phyloP scores from a whole-genome alignment of 2,888 invertebrate genomes.

The Unio pictorum region DNA sequence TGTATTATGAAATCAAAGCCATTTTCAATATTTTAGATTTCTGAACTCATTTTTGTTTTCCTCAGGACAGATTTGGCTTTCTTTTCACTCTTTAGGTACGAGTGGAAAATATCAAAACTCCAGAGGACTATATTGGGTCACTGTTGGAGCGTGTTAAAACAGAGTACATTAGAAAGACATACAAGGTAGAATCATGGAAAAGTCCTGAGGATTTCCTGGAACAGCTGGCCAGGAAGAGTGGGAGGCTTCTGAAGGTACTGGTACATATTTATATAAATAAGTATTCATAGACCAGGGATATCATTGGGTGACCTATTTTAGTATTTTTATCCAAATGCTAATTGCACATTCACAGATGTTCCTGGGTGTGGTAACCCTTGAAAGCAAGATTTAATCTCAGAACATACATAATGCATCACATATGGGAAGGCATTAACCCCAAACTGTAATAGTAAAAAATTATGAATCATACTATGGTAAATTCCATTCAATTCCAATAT shows the following conservation, averaged over 20 bases:
- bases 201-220: conserved; percentile 91
- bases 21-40: too few species aligned
- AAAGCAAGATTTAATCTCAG: too few species aligned
- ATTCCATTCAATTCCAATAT: too few species aligned
- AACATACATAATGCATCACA: too few species aligned
- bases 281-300: neutral
- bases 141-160: conserved; percentile 89
- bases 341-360: too few species aligned
- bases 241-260: conserved; percentile 86
- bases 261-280: neutral
- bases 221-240: conserved; percentile 87
- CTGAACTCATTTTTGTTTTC: neutral
- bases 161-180: conserved; percentile 92
- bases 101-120: conserved; percentile 92
- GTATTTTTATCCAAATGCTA: too few species aligned
- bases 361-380: too few species aligned
- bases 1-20: too few species aligned
- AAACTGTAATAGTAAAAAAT: too few species aligned
- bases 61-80: neutral
- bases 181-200: conserved; percentile 83
- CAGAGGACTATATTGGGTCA: conserved; percentile 93
- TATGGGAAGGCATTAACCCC: too few species aligned
- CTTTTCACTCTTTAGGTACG: conserved; percentile 76
- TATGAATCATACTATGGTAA: too few species aligned
- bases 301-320: too few species aligned